phyloP scores from a whole-genome alignment of 1,140 invertebrate species.

The Dendrolimus punctatus region DNA sequence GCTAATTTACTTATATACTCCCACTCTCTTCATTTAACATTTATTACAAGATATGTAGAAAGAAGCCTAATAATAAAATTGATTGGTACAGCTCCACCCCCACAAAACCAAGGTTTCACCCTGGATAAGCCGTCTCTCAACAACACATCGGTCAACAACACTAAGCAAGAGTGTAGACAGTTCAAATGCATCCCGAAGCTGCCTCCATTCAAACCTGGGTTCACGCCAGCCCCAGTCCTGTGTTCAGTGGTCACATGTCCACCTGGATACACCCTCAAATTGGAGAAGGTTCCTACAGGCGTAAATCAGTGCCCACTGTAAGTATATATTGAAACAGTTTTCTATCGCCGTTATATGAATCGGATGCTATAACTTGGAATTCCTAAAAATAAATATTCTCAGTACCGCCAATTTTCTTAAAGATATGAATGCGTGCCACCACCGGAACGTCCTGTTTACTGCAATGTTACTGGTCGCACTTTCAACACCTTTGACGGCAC shows the following conservation, averaged over 20 bases:
- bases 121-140: conserved; percentile 33
- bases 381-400: too few species aligned
- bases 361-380: too few species aligned
- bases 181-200: conserved; percentile 71
- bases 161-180: conserved; percentile 62
- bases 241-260: conserved; percentile 75
- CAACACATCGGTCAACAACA: conserved; percentile 7
- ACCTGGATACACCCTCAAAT: conserved; percentile 65
- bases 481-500: conserved; percentile 86
- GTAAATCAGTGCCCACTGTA: conserved; percentile 65
- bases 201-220: conserved; percentile 33
- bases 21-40: too few species aligned
- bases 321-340: conserved; percentile 19
- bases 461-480: conserved; percentile 81
- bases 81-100: conserved; percentile 19
- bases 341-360: not conserved
- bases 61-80: not conserved
- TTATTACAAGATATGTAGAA: too few species aligned
- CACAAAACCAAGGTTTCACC: conserved; percentile 37
- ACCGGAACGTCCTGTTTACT: conserved; percentile 75
- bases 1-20: too few species aligned
- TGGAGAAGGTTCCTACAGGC: conserved; percentile 48
- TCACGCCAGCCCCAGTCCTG: conserved; percentile 29
- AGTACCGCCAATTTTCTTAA: conserved; percentile 9
- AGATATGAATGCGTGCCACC: conserved; percentile 77